Evolutionary conservation across 2,797 vertebrate genomes (phyloP), one percentile per base, ranked within the genome.

Genomic region (Acanthurus tractus): DNA sequence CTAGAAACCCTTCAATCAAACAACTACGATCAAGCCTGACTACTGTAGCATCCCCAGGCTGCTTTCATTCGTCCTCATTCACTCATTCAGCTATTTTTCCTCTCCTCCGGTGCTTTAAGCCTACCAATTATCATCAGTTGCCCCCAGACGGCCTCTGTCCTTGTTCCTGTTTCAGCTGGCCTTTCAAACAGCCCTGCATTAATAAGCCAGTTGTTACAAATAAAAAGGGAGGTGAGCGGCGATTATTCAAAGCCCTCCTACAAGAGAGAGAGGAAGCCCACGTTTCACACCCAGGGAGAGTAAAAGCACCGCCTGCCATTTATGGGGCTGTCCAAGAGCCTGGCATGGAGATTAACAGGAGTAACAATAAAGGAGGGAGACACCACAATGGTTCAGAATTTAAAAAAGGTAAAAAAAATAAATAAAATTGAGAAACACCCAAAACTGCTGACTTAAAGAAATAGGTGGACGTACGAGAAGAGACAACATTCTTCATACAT

Each of bases 191-290:
- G 84, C 78, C 53, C 88, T 87, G 90, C 92, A 91, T 93, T 94
- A 92, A 93, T 93, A 92, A 90, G 86, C 87, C 88, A 92, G 90
- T 92, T 90, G 93, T 91, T 92, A 92, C 90, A 92, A 87, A 88
- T 86, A 72, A 90, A 90, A 91, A 87, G 78, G 84, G 85, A 89
- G 90, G 85, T 88, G 87, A 91, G 87, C 77, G 3, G 78, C 83
- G 76, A 91, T 92, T 88, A 93, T 93, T 93, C 88, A 93, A 83
- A 86, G 74, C 78, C 78, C 75, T 86, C 78, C 70, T 40, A 40
- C 70, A 54, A 73, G 84, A 63, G 75, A 5, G 63, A 52, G 85
- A 84, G 73, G 79, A 84, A 84, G 84, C 76, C 81, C 81, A 77
- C 7, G 77, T 90, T 89, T 93, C 86, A 90, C 83, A 88, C 86